Base-by-base conservation (phyloP, 2,113 vertebrate species). In the Crotalus helleri region DNA sequence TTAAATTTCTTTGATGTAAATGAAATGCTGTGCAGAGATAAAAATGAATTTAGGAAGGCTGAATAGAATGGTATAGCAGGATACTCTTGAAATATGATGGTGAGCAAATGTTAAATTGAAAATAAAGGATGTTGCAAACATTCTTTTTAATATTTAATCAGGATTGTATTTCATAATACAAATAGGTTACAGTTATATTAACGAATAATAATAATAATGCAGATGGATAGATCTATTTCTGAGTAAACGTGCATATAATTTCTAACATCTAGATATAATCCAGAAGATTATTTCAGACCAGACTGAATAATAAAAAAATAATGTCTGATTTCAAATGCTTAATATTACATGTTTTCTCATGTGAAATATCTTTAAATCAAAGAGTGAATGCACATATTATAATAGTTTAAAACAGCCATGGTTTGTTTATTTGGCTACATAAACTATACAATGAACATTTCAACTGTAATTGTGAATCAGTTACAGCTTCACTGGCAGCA, bases 71-170 rank as follows among this genome's bases (percentile, higher is more conserved):
- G 39, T 8, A 81, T 39, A 39, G 15, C 39, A 55, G 21, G 90
- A 4, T 49, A n/a, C 92, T 94, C 89, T 89, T n/a, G 46, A 94
- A 0, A 0, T 33, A 33, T 33, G 87, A 91, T 89, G 94, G 94
- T 86, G 95, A 96, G 93, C 2, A 85, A 96, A 96, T 95, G 74
- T 51, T 92, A 95, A 95, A 92, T 64, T 58, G 54, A 86, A 91
- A 58, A 49, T 39, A 46, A 61, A 53, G 74, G 33, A 26, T 57
- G 69, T 81, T 85, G 53, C 51, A 57, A 91, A 91, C 3, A 54
- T 44, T 8, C 26, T 91, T 91, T 57, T 44, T 11, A 85, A 44
- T 21, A 88, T 46, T 57, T 57, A 85, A 24, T 44, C 13, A n/a
- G n/a, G 21, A 91, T 39, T 55, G 12, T 55, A 53, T 85, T 39